Evolutionary conservation across 2,113 vertebrate genomes (phyloP).

Genomic region (Theristicus caerulescens): DNA sequence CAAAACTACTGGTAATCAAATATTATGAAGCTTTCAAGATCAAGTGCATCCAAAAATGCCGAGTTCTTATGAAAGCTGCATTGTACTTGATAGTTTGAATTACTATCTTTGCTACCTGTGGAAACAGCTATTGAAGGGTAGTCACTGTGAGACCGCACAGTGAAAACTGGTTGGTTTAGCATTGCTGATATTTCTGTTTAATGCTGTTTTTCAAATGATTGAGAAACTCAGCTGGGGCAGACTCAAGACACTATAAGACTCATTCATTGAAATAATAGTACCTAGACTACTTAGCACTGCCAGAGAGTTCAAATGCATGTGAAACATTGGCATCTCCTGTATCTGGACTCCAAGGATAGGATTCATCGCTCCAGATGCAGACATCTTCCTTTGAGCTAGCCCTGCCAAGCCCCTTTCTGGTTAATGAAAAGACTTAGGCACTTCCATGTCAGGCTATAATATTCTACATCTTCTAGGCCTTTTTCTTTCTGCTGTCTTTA

Average conservation of each 20-base stretch:
- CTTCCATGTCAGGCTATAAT: not conserved
- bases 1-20: not conserved
- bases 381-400: not conserved
- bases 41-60: not conserved
- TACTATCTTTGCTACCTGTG: not conserved
- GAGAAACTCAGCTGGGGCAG: not conserved
- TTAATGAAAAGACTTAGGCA: not conserved
- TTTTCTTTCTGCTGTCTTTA: not conserved
- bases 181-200: not conserved
- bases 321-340: not conserved
- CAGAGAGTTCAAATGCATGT: not conserved
- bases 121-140: not conserved
- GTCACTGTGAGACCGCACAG: fast-evolving
- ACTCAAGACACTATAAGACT: not conserved
- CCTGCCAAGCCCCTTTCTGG: not conserved
- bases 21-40: not conserved
- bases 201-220: not conserved
- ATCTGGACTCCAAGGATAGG: not conserved
- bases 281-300: not conserved
- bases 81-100: not conserved
- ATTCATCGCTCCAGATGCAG: not conserved
- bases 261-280: not conserved
- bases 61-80: not conserved
- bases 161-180: not conserved
- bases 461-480: not conserved